Percentiles rank a stretch among this genome's conserved stretches.
phyloP scores from a whole-genome alignment of 2,797 vertebrate species.

The Nothura maculosa region DNA sequence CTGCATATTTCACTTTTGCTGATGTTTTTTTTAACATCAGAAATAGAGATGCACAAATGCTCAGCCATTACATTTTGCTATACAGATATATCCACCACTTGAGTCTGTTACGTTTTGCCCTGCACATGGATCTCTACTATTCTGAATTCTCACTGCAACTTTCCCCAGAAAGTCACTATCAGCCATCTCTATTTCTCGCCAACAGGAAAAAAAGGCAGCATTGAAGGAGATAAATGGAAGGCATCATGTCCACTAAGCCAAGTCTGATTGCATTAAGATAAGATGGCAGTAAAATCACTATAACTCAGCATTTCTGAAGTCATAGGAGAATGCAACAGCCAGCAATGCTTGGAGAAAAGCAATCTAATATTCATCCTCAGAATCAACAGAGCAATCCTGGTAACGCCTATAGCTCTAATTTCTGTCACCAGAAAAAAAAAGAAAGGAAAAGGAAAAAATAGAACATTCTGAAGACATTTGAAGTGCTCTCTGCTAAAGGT shows the following conservation, averaged over 20 bases:
- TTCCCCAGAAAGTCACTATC: not conserved
- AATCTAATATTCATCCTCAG: not conserved
- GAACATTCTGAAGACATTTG: not conserved
- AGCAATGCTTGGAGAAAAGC: not conserved
- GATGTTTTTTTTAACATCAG: not conserved
- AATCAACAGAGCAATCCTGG: not conserved
- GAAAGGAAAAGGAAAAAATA: not conserved
- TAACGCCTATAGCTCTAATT: not conserved
- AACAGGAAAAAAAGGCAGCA: not conserved
- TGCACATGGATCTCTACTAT: not conserved
- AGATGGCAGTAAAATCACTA: not conserved
- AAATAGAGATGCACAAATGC: not conserved
- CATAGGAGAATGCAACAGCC: not conserved
- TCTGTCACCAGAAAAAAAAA: not conserved
- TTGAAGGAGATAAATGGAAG: not conserved
- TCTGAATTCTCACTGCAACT: not conserved
- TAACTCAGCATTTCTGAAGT: constrained; percentile 15
- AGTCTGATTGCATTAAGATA: not conserved
- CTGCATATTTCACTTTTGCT: not conserved
- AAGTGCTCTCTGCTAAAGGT: not conserved
- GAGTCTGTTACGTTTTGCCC: rapidly evolving
- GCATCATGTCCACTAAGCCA: not conserved
- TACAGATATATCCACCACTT: not conserved
- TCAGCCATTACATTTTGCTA: not conserved
- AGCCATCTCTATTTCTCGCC: not conserved